Conservation (phyloP, 2,888 invertebrate species). For the Papilio protenor region DNA sequence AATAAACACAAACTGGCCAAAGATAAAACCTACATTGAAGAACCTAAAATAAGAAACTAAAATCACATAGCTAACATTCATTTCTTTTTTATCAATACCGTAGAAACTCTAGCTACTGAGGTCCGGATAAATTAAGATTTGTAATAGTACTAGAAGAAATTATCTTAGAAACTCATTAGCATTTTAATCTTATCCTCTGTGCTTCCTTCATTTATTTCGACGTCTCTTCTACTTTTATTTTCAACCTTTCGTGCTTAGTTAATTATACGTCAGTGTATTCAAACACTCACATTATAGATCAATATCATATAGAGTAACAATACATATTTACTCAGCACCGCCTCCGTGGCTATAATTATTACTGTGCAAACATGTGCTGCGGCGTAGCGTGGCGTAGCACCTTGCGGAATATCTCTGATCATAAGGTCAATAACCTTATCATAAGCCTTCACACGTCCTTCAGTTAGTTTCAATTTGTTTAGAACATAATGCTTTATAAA, state of each 20-base stretch:
- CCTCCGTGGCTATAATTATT: slow-evolving; percentile 5
- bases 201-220: neutral
- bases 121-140: too few species aligned
- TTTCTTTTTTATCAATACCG: too few species aligned
- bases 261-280: neutral
- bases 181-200: neutral
- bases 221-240: neutral
- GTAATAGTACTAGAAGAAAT: too few species aligned
- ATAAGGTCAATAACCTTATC: neutral
- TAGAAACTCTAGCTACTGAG: too few species aligned
- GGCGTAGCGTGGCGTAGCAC: neutral
- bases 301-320: slow-evolving; percentile 10
- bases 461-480: slow-evolving; percentile 7
- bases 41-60: too few species aligned
- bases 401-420: neutral
- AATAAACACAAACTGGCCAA: neutral
- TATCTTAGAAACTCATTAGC: neutral
- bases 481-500: neutral
- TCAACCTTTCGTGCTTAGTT: neutral
- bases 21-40: neutral
- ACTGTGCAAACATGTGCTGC: slow-evolving; percentile 6
- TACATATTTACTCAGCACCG: slow-evolving; percentile 1
- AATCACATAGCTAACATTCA: too few species aligned
- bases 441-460: neutral
- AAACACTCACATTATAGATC: neutral